Conservation (phyloP, 2,797 vertebrate genomes). For the Danio tinwini region DNA sequence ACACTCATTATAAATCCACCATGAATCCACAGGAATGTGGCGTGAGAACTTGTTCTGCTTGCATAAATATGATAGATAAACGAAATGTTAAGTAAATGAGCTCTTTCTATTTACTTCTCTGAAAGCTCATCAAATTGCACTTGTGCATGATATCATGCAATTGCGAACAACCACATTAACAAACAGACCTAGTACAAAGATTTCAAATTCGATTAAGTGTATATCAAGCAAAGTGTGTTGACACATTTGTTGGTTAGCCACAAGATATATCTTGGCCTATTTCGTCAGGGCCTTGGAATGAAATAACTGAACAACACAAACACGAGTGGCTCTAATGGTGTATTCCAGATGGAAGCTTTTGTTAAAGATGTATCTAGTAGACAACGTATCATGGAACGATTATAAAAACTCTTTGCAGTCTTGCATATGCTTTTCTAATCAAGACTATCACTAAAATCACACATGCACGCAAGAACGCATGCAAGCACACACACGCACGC, state of each 20-base stretch:
- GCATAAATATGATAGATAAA: neutral
- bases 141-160: slow-evolving; percentile 14
- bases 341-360: slow-evolving; percentile 6
- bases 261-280: neutral
- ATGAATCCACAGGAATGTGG: neutral
- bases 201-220: slow-evolving; percentile 23
- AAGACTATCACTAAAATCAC: neutral
- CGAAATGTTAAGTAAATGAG: neutral
- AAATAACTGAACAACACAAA: slow-evolving; percentile 23
- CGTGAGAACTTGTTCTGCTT: neutral
- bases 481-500: no score
- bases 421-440: neutral
- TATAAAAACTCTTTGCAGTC: neutral
- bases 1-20: no score
- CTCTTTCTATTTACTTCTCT: neutral
- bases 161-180: slow-evolving; percentile 12
- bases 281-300: neutral
- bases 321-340: neutral
- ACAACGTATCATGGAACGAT: neutral
- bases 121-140: neutral
- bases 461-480: no score
- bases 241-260: slow-evolving; percentile 27
- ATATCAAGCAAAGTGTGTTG: neutral
- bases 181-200: neutral
- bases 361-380: neutral